phyloP scores from a whole-genome alignment of 2,888 invertebrate genomes.

The Oscheius sp. region DNA sequence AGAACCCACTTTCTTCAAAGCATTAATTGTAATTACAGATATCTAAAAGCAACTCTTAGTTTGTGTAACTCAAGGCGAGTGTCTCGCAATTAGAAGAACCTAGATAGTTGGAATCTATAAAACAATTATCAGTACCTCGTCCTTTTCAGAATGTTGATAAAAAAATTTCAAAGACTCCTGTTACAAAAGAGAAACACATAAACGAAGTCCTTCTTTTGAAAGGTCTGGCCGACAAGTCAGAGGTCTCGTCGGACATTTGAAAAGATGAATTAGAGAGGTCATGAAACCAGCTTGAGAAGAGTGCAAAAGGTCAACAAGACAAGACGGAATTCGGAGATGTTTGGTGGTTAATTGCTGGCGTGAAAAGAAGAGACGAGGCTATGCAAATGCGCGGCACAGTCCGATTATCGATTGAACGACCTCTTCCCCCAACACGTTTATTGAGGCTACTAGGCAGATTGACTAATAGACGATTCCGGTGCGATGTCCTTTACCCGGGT shows the following conservation, averaged over 20 bases:
- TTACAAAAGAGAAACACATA: too few species aligned
- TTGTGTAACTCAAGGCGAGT: too few species aligned
- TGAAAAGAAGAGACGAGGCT: conserved; percentile 11
- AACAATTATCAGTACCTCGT: too few species aligned
- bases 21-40: too few species aligned
- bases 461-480: conserved; percentile 62
- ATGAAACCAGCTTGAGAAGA: not conserved
- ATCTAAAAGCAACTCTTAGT: too few species aligned
- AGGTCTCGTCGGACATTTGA: not conserved
- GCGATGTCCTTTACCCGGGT: conserved; percentile 65
- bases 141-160: too few species aligned
- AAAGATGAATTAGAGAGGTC: not conserved
- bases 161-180: too few species aligned
- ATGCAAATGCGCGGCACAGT: conserved; percentile 32
- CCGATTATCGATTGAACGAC: conserved; percentile 22
- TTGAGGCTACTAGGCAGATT: not conserved
- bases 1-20: too few species aligned
- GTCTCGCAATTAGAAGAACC: too few species aligned
- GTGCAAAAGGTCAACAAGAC: not conserved
- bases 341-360: conserved; percentile 7
- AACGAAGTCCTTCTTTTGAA: too few species aligned
- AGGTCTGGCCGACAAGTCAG: not conserved
- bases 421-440: conserved; percentile 23
- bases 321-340: not conserved
- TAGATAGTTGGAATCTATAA: too few species aligned